Conservation (phyloP, 92 coral and sea anemone genomes). For the Bergia sp. region DNA sequence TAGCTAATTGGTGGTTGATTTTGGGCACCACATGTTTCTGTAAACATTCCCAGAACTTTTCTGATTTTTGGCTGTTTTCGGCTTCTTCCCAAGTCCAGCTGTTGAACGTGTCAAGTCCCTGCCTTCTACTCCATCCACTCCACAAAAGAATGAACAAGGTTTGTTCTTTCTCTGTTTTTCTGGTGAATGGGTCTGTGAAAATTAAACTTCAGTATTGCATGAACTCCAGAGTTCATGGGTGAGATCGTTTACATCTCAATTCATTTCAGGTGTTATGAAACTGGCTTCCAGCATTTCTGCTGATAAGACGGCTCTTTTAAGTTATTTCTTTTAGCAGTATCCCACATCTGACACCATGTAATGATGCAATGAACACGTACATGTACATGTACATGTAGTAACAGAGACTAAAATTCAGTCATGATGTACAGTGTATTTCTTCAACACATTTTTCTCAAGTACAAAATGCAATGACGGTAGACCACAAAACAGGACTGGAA, state of each 20-base stretch:
- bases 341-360: not conserved
- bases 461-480: not conserved
- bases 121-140: not conserved
- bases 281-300: not conserved
- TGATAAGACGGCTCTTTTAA: not conserved
- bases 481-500: not conserved
- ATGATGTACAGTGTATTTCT: not conserved
- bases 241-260: slow-evolving; percentile 31
- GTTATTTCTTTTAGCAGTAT: not conserved
- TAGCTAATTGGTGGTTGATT: no score
- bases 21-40: no score
- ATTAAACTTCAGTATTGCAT: slow-evolving; percentile 47
- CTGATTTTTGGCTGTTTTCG: not conserved
- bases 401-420: not conserved
- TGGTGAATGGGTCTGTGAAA: slow-evolving; percentile 40
- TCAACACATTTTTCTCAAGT: not conserved
- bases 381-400: not conserved
- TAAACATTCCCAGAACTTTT: no score
- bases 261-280: slow-evolving; percentile 38
- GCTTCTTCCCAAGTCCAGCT: not conserved
- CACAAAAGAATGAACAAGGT: slow-evolving; percentile 37
- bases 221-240: slow-evolving; percentile 44
- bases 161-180: not conserved
- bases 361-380: not conserved
- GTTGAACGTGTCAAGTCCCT: no score